Evolutionary conservation across 2,113 vertebrate species (phyloP).

Genomic region (Scortum barcoo): DNA sequence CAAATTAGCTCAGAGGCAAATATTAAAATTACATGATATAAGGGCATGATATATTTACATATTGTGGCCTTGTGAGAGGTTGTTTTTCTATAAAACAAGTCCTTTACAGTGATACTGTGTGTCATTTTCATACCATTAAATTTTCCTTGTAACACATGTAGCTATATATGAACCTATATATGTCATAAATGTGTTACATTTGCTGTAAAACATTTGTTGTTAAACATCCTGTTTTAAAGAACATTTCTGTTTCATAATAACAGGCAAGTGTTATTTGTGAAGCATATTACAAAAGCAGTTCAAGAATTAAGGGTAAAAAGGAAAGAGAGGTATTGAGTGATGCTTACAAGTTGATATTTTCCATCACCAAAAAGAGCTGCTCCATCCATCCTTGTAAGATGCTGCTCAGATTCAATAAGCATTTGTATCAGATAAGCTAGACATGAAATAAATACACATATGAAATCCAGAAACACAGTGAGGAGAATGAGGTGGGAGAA

Average conservation of each 20-base stretch:
- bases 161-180: background rate
- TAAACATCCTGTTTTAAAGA: background rate
- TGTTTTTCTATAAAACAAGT: background rate
- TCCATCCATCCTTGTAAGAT: background rate
- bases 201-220: too few relatives aligned
- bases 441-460: too few relatives aligned
- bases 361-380: background rate
- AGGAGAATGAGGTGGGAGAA: background rate
- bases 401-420: background rate
- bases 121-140: background rate
- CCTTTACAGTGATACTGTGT: background rate
- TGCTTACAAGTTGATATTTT: background rate
- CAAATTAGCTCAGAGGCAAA: conserved; percentile 12
- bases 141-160: background rate
- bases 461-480: background rate
- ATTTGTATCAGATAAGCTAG: conserved; percentile 24
- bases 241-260: background rate
- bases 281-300: background rate
- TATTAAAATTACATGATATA: background rate
- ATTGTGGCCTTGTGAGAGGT: background rate
- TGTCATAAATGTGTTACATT: background rate
- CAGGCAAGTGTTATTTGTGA: background rate
- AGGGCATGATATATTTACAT: background rate
- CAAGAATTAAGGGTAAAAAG: background rate
- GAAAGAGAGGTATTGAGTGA: background rate